Conservation (phyloP, 2,888 invertebrate species). For the Dryomyza anilis region DNA sequence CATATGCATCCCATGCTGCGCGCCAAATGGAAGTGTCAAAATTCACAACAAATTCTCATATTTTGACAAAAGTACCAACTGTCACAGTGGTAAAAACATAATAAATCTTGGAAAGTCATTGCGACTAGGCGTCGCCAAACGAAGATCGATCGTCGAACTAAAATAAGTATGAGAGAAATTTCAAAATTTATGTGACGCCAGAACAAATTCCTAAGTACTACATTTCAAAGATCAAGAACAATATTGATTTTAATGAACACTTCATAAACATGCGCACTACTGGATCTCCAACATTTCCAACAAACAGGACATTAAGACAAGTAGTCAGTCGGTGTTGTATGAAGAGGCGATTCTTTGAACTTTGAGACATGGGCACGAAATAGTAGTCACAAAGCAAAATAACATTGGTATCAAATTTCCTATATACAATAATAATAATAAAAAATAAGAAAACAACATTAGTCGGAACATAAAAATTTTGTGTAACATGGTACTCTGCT, state of each 20-base stretch:
- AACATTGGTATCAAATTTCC: constrained; percentile 53
- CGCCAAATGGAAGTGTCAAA: constrained; percentile 19
- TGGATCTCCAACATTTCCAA: too few species aligned
- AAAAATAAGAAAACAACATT: constrained; percentile 19
- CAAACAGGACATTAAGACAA: constrained; percentile 15
- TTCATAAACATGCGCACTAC: neutral
- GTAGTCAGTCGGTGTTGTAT: neutral
- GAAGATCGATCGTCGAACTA: constrained; percentile 28
- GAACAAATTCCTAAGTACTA: constrained; percentile 25
- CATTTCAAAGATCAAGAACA: constrained; percentile 15
- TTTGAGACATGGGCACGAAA: constrained; percentile 41
- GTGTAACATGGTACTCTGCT: constrained; percentile 41
- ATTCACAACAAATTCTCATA: constrained; percentile 21
- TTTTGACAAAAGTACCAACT: constrained; percentile 42
- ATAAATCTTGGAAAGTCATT: constrained; percentile 43
- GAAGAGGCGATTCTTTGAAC: constrained; percentile 42
- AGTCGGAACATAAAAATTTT: constrained; percentile 40
- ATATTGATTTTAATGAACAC: constrained; percentile 29
- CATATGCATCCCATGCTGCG: neutral
- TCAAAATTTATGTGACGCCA: constrained; percentile 43
- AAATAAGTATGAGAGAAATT: too few species aligned
- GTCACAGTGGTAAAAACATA: constrained; percentile 28
- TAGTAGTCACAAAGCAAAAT: too few species aligned
- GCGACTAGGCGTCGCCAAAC: constrained; percentile 29
- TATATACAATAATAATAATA: neutral